Evolutionary conservation across 2,797 vertebrate genomes (phyloP).

Genomic region (Menidia menidia): DNA sequence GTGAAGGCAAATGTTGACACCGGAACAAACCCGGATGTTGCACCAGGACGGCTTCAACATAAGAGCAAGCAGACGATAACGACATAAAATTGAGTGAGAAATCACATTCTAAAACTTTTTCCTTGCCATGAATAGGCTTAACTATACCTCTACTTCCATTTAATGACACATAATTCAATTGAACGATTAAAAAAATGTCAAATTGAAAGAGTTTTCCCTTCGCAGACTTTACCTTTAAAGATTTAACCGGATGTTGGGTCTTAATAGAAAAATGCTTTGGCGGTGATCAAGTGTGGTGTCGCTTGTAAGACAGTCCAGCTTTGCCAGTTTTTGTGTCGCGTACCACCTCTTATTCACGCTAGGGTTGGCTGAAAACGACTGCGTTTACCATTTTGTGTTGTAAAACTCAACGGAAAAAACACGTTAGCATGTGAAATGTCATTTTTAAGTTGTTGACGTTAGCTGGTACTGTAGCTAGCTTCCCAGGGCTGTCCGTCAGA

Average conservation of each 20-base stretch:
- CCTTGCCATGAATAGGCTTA: not conserved
- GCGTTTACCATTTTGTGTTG: too few relatives aligned
- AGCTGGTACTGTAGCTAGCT: constrained; percentile 3
- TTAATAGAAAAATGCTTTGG: rapidly evolving
- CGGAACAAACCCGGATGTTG: not conserved
- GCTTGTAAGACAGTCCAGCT: constrained; percentile 43
- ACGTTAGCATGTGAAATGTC: not conserved
- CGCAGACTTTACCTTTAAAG: constrained; percentile 30
- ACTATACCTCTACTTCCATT: too few relatives aligned
- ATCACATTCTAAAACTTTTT: rapidly evolving
- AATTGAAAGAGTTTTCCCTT: not conserved
- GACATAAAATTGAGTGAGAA: not conserved
- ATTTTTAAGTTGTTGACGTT: not conserved
- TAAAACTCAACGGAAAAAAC: not conserved
- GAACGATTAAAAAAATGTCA: not conserved
- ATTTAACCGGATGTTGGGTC: not conserved
- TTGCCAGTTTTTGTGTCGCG: not conserved
- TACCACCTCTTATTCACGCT: not conserved
- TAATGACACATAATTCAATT: too few relatives aligned
- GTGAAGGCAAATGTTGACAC: not conserved
- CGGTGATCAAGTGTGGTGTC: not conserved
- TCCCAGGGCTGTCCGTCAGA: not conserved
- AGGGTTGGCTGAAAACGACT: not conserved
- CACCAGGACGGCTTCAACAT: not conserved
- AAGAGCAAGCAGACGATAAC: rapidly evolving